Evolutionary conservation across 2,797 vertebrate genomes (phyloP).

Genomic region (Pipistrellus kuhlii): DNA sequence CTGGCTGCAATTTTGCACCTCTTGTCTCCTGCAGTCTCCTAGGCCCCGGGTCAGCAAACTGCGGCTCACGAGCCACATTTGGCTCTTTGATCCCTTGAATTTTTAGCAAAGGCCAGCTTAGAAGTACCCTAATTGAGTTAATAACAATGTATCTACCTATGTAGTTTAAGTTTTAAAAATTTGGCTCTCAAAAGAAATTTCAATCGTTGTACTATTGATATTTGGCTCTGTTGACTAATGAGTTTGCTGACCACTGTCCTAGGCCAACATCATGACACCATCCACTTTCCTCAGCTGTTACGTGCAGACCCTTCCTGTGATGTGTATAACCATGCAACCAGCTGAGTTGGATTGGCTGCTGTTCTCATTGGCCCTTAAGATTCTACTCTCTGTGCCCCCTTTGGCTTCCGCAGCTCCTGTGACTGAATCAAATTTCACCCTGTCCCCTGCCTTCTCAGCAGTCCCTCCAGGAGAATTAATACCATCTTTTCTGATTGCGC

Average conservation of each 20-base stretch:
- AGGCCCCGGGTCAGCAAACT: no score
- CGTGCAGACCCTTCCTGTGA: constrained; percentile 47
- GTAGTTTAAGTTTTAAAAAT: no score
- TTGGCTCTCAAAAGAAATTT: no score
- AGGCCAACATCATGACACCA: neutral
- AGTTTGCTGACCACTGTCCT: no score
- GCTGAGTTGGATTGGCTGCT: constrained; percentile 2
- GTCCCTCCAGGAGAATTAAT: neutral
- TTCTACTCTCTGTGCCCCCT: neutral
- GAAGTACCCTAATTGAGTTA: no score
- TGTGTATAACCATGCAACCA: neutral
- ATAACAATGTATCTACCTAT: no score
- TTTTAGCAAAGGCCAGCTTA: no score
- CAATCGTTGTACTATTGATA: no score
- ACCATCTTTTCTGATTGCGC: neutral
- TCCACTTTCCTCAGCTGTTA: neutral
- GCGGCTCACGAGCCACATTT: no score
- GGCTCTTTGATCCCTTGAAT: no score
- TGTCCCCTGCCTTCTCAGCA: neutral
- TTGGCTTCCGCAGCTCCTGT: neutral
- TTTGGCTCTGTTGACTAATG: no score
- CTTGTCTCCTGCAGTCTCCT: neutral
- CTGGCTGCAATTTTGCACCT: neutral
- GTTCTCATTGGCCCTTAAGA: neutral
- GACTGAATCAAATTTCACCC: neutral